phyloP scores from a whole-genome alignment of 2,888 invertebrate genomes.

The Lycocerus yunnanus region DNA sequence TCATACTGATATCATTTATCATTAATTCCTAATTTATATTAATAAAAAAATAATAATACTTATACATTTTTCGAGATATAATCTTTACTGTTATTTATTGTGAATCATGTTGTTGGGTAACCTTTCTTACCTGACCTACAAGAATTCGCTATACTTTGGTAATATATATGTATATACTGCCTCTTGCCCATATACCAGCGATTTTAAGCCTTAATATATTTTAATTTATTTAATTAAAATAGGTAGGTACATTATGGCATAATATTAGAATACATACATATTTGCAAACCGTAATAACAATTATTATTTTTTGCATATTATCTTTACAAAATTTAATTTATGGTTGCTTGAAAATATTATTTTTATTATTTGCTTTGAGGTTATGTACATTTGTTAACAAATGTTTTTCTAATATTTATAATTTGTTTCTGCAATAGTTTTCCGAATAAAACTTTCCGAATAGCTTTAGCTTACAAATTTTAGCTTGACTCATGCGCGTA shows the following conservation, averaged over 20 bases:
- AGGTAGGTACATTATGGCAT: neutral
- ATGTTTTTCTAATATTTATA: too few species aligned
- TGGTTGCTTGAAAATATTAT: too few species aligned
- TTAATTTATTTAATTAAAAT: neutral
- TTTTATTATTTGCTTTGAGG: too few species aligned
- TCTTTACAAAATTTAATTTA: too few species aligned
- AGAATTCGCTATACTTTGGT: neutral
- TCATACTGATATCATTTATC: constrained; percentile 5
- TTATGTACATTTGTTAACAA: too few species aligned
- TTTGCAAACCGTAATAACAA: neutral
- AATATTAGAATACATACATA: neutral
- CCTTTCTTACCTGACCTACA: neutral
- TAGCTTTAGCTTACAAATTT: too few species aligned
- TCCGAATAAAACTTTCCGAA: too few species aligned
- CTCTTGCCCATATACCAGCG: neutral
- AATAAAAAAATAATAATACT: constrained; percentile 4
- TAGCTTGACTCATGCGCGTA: too few species aligned
- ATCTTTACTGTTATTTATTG: neutral
- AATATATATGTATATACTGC: neutral
- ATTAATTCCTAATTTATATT: constrained; percentile 3
- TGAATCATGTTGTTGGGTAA: neutral
- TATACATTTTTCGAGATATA: constrained; percentile 2
- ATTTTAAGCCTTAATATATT: neutral
- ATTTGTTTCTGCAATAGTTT: too few species aligned
- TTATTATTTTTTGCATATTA: neutral